Conservation (phyloP, 2,797 vertebrate species). For the Limosa lapponica region DNA sequence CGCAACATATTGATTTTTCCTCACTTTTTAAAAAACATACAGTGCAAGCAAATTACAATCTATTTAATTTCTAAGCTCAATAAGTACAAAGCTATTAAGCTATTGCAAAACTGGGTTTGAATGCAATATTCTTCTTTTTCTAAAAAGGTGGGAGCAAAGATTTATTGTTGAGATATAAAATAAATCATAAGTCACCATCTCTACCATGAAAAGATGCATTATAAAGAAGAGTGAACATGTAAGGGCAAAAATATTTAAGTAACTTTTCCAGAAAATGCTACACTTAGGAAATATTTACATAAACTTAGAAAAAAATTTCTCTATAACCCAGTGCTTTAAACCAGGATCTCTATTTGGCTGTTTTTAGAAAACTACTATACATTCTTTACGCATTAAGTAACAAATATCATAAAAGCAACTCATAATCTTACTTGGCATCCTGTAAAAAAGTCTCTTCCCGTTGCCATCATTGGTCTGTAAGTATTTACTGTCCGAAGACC, state of each 20-base stretch:
- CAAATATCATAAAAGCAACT: not conserved
- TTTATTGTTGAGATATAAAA: not conserved
- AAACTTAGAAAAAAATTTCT: not conserved
- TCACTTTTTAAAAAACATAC: not conserved
- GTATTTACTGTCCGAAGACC: constrained; percentile 95
- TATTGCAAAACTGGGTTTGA: not conserved
- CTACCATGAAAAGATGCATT: not conserved
- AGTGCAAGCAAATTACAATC: not conserved
- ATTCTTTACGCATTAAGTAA: not conserved
- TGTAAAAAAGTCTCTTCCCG: constrained; percentile 93
- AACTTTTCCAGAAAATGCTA: not conserved
- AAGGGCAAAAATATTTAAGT: not conserved
- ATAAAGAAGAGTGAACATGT: not conserved
- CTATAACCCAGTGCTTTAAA: not conserved
- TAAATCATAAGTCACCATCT: not conserved
- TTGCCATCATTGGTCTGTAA: constrained; percentile 96
- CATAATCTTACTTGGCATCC: constrained; percentile 91
- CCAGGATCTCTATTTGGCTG: not conserved
- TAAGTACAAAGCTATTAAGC: not conserved
- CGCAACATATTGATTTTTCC: not conserved
- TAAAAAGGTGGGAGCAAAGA: not conserved
- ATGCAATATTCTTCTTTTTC: not conserved
- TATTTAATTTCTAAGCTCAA: not conserved
- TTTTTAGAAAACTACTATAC: not conserved
- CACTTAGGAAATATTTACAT: not conserved